Base-by-base conservation (phyloP, 2,888 invertebrate genomes). In the Stenodera caucasica region DNA sequence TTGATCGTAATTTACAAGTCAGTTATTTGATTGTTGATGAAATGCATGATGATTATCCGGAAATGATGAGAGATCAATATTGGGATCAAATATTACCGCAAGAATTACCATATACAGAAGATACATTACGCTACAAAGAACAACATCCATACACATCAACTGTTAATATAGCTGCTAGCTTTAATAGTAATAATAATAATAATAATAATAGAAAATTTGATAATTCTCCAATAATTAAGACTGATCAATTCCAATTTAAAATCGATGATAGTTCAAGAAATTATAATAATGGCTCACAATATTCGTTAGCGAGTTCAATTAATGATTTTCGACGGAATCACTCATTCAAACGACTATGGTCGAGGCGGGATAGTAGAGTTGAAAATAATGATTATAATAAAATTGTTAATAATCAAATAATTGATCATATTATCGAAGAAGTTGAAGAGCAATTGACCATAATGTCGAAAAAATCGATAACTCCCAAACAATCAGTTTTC, bases 21-120 rank as follows among this genome's bases (percentile, higher is more conserved):
- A 91, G 92, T 52, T 95, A 95, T 80, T 91, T 96, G 91, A 92
- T 96, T 68, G 96, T 96, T 2, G 96, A 97, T 76, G 94, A 96
- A 79, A 95, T 96, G 93, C 94, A 96, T 80, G 94, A 94, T 74
- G 94, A 94, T 76, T 93, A 95, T 77, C 97, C 97, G 0, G 94
- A 95, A 77, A 83, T 97, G 40, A 83, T 96, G 49, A 92, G 93
- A 74, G 98, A 98, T 80, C 92, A 92, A 77, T 95, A 93, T 75
- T 95, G 95, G 95, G 94, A 95, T 77, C 93, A 94, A 71, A 93
- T 94, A 53, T 91, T 95, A 12, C 94, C 94, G 0, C 91, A 90
- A 75, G 93, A 94, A 73, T 80, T 95, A 65, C 95, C 94, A 0
- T 96, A 96, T 76, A 96, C 94, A 0, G 88, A 94, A 0, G 94